Percentiles rank a stretch among this genome's conserved stretches.
These are phyloP conservation scores for Ischnura elegans DNA, from an alignment of 2,888 invertebrate genomes.

Conservation along the genomic window DNA sequence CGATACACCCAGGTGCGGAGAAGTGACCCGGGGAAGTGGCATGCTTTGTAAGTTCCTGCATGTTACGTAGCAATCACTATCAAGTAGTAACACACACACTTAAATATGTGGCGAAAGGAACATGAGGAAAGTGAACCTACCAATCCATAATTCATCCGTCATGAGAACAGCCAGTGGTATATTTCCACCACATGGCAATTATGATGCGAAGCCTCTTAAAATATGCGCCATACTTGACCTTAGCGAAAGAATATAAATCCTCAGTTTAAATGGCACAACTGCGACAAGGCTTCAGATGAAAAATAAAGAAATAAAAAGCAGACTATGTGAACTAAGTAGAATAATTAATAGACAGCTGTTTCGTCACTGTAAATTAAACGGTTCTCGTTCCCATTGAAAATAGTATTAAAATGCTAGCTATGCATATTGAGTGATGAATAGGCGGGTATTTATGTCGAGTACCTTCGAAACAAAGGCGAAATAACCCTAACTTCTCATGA, in stretches of 20 bases:
- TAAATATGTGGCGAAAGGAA: neutral
- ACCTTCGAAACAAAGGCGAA: too few species aligned
- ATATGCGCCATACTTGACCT: neutral
- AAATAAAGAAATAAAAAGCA: neutral
- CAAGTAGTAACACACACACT: neutral
- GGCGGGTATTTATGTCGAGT: too few species aligned
- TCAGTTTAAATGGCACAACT: too few species aligned
- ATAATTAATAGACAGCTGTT: too few species aligned
- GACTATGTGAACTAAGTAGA: too few species aligned
- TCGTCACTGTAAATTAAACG: too few species aligned
- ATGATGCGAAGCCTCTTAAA: neutral
- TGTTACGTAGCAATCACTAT: neutral
- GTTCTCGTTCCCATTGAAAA: too few species aligned
- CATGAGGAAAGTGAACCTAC: neutral
- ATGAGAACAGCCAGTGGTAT: neutral
- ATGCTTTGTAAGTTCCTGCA: too few species aligned
- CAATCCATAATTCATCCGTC: neutral
- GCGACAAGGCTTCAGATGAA: neutral
- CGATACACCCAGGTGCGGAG: neutral
- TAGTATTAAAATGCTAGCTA: too few species aligned
- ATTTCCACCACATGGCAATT: neutral
- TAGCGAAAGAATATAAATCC: neutral
- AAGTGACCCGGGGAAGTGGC: too few species aligned
- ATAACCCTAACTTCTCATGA: too few species aligned
- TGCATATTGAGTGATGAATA: too few species aligned